Percentiles rank a stretch among this genome's conserved stretches.
Conservation (phyloP, 2,888 invertebrate species). For the Nysson spinosus region DNA sequence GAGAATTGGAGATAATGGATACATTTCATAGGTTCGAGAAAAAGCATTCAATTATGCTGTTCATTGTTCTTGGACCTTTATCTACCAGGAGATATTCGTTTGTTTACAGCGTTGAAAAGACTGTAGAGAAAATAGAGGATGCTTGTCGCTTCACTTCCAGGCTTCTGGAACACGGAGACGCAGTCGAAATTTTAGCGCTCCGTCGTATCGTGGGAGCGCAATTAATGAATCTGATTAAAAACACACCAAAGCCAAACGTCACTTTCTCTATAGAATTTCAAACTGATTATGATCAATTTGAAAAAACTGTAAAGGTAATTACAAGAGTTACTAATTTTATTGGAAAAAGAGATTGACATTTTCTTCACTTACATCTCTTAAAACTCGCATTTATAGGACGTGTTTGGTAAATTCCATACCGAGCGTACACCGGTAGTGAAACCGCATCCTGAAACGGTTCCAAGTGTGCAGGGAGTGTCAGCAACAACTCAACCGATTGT, state of each 20-base stretch:
- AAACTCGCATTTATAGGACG: slow-evolving; percentile 81
- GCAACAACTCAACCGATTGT: slow-evolving; percentile 76
- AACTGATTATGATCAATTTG: slow-evolving; percentile 88
- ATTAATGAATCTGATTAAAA: slow-evolving; percentile 87
- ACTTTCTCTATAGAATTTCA: slow-evolving; percentile 89
- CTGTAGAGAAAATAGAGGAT: slow-evolving; percentile 90
- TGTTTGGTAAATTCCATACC: slow-evolving; percentile 86
- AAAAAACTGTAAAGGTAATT: slow-evolving; percentile 81
- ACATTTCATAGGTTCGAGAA: slow-evolving; percentile 82
- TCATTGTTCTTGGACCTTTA: slow-evolving; percentile 5
- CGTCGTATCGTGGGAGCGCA: slow-evolving; percentile 89
- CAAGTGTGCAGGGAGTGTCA: slow-evolving; percentile 77
- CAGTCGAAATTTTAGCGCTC: slow-evolving; percentile 89
- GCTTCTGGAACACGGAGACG: slow-evolving; percentile 90
- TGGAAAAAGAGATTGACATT: neutral
- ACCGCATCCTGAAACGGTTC: slow-evolving; percentile 78
- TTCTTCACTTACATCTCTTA: neutral
- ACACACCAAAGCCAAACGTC: slow-evolving; percentile 89
- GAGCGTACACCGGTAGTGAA: slow-evolving; percentile 78
- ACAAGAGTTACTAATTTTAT: too few species aligned
- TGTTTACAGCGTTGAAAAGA: slow-evolving; percentile 87
- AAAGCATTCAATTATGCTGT: neutral
- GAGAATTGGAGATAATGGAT: slow-evolving; percentile 94
- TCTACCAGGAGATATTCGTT: neutral
- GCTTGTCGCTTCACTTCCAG: slow-evolving; percentile 91